Evolutionary conservation across 2,888 invertebrate species (phyloP).

Genomic region (Drosophila siamana): DNA sequence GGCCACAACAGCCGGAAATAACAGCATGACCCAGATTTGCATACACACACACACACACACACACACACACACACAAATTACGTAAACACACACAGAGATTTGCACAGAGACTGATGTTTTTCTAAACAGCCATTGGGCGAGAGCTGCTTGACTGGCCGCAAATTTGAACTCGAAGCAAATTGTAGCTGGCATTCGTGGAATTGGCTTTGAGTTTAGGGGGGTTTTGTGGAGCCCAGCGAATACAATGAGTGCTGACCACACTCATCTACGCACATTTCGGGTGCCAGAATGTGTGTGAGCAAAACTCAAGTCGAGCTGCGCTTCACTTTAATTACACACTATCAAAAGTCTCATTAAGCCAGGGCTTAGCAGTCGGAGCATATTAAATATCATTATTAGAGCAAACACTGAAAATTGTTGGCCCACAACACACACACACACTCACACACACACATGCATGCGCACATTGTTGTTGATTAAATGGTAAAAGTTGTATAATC

Average conservation of each 20-base stretch:
- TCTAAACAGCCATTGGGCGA: constrained; percentile 33
- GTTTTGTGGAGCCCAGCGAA: neutral
- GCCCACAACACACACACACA: constrained; percentile 21
- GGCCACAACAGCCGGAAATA: constrained; percentile 77
- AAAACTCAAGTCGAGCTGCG: neutral
- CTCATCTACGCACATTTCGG: constrained; percentile 3
- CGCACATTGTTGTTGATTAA: constrained; percentile 43
- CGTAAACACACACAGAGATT: constrained; percentile 4
- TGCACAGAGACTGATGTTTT: constrained; percentile 31
- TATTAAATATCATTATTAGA: constrained; percentile 18
- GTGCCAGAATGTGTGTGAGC: neutral
- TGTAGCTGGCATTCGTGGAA: constrained; percentile 35
- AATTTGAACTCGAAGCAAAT: constrained; percentile 43
- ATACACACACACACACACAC: constrained; percentile 16
- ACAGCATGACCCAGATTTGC: constrained; percentile 73
- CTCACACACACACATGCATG: constrained; percentile 4
- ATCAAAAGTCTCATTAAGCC: constrained; percentile 5
- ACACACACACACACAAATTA: neutral
- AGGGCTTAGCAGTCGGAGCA: constrained; percentile 2
- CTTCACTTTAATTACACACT: constrained; percentile 8
- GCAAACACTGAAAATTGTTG: constrained; percentile 29
- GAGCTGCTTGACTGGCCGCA: constrained; percentile 36
- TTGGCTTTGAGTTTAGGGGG: constrained; percentile 9
- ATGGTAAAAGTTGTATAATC: constrained; percentile 67
- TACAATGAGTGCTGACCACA: constrained; percentile 11